Evolutionary conservation across 1,140 invertebrate genomes (phyloP).

Genomic region (Drosophila santomea): DNA sequence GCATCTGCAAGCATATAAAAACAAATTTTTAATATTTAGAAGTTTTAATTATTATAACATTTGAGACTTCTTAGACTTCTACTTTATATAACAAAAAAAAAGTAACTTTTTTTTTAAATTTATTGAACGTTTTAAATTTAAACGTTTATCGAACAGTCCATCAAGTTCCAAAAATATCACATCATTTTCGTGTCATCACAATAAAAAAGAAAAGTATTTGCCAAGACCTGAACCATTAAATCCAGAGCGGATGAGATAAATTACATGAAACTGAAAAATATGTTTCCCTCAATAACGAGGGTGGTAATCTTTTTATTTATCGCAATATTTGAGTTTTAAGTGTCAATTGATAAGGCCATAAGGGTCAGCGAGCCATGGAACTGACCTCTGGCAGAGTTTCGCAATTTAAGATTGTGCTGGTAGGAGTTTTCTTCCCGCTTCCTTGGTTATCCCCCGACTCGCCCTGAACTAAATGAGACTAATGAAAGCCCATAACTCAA

Average conservation of each 20-base stretch:
- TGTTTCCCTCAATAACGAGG: constrained; percentile 4
- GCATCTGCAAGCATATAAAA: no score
- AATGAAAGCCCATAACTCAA: constrained; percentile 54
- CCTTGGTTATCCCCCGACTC: background rate
- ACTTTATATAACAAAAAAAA: no score
- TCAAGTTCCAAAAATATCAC: background rate
- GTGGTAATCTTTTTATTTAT: constrained; percentile 26
- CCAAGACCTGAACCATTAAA: constrained; percentile 18
- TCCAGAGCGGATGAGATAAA: constrained; percentile 22
- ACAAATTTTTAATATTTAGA: no score
- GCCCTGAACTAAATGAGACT: constrained; percentile 42
- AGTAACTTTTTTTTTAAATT: no score
- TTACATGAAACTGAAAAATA: constrained; percentile 32
- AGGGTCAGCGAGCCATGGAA: constrained; percentile 29
- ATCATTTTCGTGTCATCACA: background rate
- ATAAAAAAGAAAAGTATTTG: constrained; percentile 15
- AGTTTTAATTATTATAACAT: no score
- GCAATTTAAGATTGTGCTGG: constrained; percentile 30
- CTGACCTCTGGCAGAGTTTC: constrained; percentile 29
- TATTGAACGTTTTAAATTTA: no score
- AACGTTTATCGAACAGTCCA: background rate
- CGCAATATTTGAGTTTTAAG: constrained; percentile 32
- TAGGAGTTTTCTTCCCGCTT: background rate
- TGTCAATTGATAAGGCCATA: constrained; percentile 48
- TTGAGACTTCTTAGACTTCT: no score